phyloP scores from a whole-genome alignment of 2,113 vertebrate species.

The Podiceps cristatus region DNA sequence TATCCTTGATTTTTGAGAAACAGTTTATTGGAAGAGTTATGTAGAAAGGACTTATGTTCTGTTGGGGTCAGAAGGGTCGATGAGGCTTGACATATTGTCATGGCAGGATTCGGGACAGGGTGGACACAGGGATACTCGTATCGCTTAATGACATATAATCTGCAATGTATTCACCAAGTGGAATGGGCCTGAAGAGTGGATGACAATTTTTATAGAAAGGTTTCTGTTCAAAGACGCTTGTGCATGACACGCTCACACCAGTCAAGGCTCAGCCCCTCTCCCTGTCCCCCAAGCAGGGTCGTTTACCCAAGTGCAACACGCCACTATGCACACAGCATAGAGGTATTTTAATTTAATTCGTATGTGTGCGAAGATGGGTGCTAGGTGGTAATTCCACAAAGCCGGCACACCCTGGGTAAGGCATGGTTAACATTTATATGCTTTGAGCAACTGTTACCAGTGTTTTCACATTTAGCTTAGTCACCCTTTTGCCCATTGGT shows the following conservation, averaged over 20 bases:
- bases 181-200: not conserved
- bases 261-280: not conserved
- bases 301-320: too few species aligned
- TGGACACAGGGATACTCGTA: not conserved
- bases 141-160: not conserved
- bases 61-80: not conserved
- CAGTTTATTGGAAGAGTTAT: not conserved
- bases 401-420: too few species aligned
- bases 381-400: too few species aligned
- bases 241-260: accelerated
- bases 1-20: not conserved
- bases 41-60: not conserved
- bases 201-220: not conserved
- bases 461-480: too few species aligned
- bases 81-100: not conserved
- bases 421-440: too few species aligned
- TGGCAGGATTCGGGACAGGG: not conserved
- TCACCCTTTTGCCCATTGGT: too few species aligned
- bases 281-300: too few species aligned
- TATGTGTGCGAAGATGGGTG: too few species aligned
- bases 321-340: too few species aligned
- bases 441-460: too few species aligned
- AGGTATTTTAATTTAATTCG: too few species aligned
- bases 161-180: not conserved
- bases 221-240: not conserved